phyloP scores from a whole-genome alignment of 2,888 invertebrate species.

The Meghimatium bilineatum region DNA sequence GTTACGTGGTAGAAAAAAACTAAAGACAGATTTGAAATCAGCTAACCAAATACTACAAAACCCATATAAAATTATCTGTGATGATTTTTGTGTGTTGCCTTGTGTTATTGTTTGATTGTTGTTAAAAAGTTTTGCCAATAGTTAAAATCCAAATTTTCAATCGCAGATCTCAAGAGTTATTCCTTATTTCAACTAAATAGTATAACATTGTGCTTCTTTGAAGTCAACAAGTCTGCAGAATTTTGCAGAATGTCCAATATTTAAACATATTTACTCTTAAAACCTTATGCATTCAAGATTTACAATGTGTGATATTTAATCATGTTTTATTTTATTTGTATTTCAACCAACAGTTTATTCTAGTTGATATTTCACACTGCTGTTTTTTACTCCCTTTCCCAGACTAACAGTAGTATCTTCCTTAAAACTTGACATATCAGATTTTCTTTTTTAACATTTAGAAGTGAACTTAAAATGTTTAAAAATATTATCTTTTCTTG shows the following conservation, averaged over 20 bases:
- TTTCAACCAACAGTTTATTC: background rate
- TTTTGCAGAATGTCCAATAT: slow-evolving; percentile 10
- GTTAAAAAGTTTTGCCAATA: no score
- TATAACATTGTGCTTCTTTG: background rate
- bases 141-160: background rate
- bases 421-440: slow-evolving; percentile 34
- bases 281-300: slow-evolving; percentile 34
- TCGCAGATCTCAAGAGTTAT: slow-evolving; percentile 21
- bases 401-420: background rate
- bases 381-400: slow-evolving; percentile 6
- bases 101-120: no score
- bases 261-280: slow-evolving; percentile 1
- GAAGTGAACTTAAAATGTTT: background rate
- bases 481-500: background rate
- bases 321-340: background rate
- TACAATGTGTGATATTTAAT: slow-evolving; percentile 39
- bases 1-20: no score
- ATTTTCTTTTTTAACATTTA: slow-evolving; percentile 24
- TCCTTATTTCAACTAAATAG: slow-evolving; percentile 7
- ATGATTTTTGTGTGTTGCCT: no score
- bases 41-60: no score
- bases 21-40: no score
- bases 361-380: slow-evolving; percentile 37
- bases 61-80: no score
- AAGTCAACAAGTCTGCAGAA: slow-evolving; percentile 7